Evolutionary conservation across 2,888 invertebrate species (phyloP).

Genomic region (Cancer borealis): DNA sequence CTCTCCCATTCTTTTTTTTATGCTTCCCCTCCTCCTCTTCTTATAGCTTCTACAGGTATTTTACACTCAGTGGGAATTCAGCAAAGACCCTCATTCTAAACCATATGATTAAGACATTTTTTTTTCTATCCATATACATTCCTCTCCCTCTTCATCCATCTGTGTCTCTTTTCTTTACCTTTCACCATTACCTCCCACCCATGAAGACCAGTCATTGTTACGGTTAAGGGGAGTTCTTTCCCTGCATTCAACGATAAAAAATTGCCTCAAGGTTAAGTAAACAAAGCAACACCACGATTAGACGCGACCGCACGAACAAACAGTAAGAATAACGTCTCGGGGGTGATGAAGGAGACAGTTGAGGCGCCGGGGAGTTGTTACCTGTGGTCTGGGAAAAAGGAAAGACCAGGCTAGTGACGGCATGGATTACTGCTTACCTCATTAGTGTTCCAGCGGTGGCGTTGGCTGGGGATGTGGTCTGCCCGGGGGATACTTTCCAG

Average conservation of each 20-base stretch:
- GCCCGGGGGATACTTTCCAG: constrained; percentile 96
- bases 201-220: not conserved
- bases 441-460: constrained; percentile 99
- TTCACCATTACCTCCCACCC: not conserved
- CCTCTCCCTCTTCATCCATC: not conserved
- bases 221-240: too few species aligned
- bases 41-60: not conserved
- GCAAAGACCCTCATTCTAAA: not conserved
- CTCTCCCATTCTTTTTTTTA: not conserved
- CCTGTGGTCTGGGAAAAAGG: not conserved
- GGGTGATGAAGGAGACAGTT: not conserved
- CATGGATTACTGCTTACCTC: constrained; percentile 86
- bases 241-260: not conserved
- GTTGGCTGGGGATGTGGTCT: constrained; percentile 95
- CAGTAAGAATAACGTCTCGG: not conserved
- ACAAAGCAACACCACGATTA: not conserved
- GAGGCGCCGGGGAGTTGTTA: not conserved
- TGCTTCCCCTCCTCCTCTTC: not conserved
- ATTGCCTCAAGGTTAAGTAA: not conserved
- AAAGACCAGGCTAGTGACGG: not conserved
- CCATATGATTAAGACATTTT: not conserved
- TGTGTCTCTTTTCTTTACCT: not conserved
- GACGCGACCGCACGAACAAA: not conserved
- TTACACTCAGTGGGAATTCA: not conserved
- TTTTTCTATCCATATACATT: not conserved